Conservation (phyloP, 1,140 invertebrate species). For the Eulimnadia texana region DNA sequence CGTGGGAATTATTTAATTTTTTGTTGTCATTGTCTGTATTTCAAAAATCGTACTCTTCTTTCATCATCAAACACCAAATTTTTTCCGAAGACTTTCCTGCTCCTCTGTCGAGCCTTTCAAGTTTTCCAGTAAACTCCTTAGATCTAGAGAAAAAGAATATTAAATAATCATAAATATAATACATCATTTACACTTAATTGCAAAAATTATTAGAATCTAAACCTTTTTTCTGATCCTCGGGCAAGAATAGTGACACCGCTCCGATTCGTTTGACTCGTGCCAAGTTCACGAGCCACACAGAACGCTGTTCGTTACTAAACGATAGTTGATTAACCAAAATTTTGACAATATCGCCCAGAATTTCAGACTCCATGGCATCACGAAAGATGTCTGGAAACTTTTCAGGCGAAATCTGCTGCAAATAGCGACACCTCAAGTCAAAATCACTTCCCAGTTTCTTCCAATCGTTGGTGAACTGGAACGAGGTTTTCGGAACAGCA, state of each 20-base stretch:
- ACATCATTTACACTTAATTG: background rate
- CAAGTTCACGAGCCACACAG: slow-evolving; percentile 25
- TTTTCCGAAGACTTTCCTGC: background rate
- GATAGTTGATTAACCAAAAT: slow-evolving; percentile 23
- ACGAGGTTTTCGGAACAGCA: slow-evolving; percentile 7
- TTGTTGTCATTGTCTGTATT: no score
- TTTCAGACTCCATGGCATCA: slow-evolving; percentile 27
- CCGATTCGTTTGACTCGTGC: slow-evolving; percentile 28
- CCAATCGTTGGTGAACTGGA: slow-evolving; percentile 13
- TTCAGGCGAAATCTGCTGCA: slow-evolving; percentile 9
- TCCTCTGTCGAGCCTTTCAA: slow-evolving; percentile 1
- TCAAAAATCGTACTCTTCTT: no score
- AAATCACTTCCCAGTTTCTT: slow-evolving; percentile 7
- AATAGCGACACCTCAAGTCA: slow-evolving; percentile 2
- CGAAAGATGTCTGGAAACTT: slow-evolving; percentile 24
- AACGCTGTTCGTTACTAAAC: slow-evolving; percentile 24
- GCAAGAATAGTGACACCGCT: slow-evolving; percentile 31
- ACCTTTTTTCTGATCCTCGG: slow-evolving; percentile 29
- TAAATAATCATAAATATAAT: no score
- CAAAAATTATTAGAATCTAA: background rate
- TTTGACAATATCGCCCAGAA: slow-evolving; percentile 26
- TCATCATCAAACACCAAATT: background rate
- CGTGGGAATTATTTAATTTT: no score
- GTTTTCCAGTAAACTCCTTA: background rate
- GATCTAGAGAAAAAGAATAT: background rate